Base-by-base conservation (phyloP, 2,888 invertebrate genomes). In the Euspilapteryx auroguttella region DNA sequence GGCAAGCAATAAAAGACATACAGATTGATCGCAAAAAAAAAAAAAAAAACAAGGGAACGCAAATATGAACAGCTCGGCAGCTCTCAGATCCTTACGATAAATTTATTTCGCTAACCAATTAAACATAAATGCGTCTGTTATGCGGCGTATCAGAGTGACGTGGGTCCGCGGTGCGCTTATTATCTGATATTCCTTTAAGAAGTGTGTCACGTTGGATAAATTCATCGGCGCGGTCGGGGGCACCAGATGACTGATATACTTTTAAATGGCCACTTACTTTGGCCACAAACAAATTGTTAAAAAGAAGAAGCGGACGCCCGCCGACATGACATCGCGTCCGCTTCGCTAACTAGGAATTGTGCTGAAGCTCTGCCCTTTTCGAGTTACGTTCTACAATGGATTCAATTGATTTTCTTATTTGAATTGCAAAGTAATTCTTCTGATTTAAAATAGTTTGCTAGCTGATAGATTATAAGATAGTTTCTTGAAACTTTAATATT, bases 171-270 rank as follows among this genome's bases (percentile, higher is more conserved):
- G 50, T 49, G 37, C 47, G 36, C 49, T 54, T 54, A 55, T 50
- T 51, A 62, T 63, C 62, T 53, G 56, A 56, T 55, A 54, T 56
- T 51, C 58, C 56, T 51, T 53, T 53, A 17, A 64, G 58, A 51
- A 55, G 58, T 58, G n/a, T n/a, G 66, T 65, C 68, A 58, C 51
- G 53, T 58, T 49, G 46, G 44, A 61, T 62, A 49, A 63, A 59
- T 58, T 55, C 55, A 50, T 49, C 44, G 45, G 45, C 40, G 49
- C 27, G 27, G 25, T 21, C 27, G 11, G 24, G 37, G 36, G 35
- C 34, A 35, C 44, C 45, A 50, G 51, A 55, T 56, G 56, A 56
- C 44, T 55, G 55, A 54, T 59, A 54, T 50, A 58, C 50, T 59
- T 57, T 57, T 53, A 56, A 63, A 58, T 54, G 51, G 51, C 53